Percentiles rank a stretch among this genome's conserved stretches.
Evolutionary conservation across 2,797 vertebrate genomes (phyloP).

Genomic region (Myripristis jacobus): DNA sequence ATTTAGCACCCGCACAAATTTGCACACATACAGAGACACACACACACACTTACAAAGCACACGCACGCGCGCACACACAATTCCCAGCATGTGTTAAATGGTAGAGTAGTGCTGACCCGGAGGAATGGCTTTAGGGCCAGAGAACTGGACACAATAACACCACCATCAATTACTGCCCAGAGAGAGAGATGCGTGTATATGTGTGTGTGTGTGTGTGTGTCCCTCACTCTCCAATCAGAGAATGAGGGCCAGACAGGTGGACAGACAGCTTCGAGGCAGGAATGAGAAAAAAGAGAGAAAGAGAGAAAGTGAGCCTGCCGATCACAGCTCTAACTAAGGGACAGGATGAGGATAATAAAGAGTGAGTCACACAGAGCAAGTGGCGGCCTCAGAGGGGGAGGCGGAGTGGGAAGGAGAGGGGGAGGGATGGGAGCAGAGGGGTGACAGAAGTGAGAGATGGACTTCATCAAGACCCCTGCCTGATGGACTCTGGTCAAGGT

Average conservation of each 20-base stretch:
- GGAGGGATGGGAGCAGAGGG: slow-evolving; percentile 25
- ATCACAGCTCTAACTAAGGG: slow-evolving; percentile 61
- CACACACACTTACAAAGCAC: slow-evolving; percentile 2
- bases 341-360: slow-evolving; percentile 69
- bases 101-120: slow-evolving; percentile 65
- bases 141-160: slow-evolving; percentile 75
- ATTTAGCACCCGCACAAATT: slow-evolving; percentile 6
- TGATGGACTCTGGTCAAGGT: slow-evolving; percentile 51
- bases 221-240: slow-evolving; percentile 76
- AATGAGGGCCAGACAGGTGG: slow-evolving; percentile 66
- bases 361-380: slow-evolving; percentile 56
- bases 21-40: slow-evolving; percentile 22
- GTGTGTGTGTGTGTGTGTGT: too few species aligned
- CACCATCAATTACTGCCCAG: slow-evolving; percentile 76
- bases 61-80: slow-evolving; percentile 11
- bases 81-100: slow-evolving; percentile 57
- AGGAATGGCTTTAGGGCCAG: slow-evolving; percentile 63
- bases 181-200: slow-evolving; percentile 49
- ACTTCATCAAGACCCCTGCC: slow-evolving; percentile 73
- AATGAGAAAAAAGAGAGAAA: slow-evolving; percentile 13
- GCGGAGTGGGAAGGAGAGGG: too few species aligned
- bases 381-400: slow-evolving; percentile 48
- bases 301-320: slow-evolving; percentile 55
- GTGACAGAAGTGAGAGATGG: slow-evolving; percentile 78
- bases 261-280: slow-evolving; percentile 71